These are phyloP conservation scores for Toxonevra muliebris DNA, from an alignment of 2,888 invertebrate species.

Conservation along the genomic window DNA sequence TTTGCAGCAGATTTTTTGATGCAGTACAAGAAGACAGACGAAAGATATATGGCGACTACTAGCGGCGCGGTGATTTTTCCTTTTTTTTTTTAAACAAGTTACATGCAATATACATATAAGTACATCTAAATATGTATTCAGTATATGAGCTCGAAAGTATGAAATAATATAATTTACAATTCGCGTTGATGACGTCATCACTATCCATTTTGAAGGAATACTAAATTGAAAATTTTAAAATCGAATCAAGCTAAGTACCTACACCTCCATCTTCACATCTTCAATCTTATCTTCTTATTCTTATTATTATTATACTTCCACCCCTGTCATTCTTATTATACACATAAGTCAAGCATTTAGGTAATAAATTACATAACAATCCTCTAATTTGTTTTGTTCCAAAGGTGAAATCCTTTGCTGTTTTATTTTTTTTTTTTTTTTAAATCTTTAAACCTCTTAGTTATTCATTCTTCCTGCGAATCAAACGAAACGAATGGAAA, in stretches of 20 bases:
- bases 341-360: constrained; percentile 58
- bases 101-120: not conserved
- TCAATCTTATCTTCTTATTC: not conserved
- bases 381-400: constrained; percentile 60
- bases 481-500: constrained; percentile 11
- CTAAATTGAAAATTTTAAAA: too few species aligned
- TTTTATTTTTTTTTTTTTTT: constrained; percentile 4
- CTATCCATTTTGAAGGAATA: too few species aligned
- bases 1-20: constrained; percentile 63
- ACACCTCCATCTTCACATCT: not conserved
- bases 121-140: not conserved
- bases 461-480: constrained; percentile 30
- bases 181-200: too few species aligned
- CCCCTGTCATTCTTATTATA: constrained; percentile 38
- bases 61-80: constrained; percentile 43
- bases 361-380: constrained; percentile 58
- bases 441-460: constrained; percentile 37
- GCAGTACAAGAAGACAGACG: constrained; percentile 51
- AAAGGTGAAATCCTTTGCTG: constrained; percentile 55
- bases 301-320: constrained; percentile 13
- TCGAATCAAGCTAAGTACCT: too few species aligned
- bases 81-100: too few species aligned
- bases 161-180: too few species aligned
- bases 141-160: too few species aligned
- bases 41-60: constrained; percentile 58